Percentiles rank a stretch among this genome's conserved stretches.
These are phyloP conservation scores for Hyperoodon ampullatus DNA, from an alignment of 2,113 vertebrate genomes.

Conservation along the genomic window DNA sequence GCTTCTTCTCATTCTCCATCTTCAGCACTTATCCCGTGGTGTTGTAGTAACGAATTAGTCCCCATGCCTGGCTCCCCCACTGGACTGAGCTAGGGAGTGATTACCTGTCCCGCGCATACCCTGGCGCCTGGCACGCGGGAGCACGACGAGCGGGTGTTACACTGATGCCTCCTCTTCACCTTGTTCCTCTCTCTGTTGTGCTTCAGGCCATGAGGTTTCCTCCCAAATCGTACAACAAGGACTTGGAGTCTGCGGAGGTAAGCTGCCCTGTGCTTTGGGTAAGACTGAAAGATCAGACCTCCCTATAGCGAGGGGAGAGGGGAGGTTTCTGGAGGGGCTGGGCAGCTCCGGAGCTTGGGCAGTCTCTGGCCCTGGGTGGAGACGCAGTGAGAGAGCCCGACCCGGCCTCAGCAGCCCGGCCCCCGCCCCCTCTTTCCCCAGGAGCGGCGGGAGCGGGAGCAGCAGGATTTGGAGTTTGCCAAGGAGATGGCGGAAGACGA, in stretches of 20 bases:
- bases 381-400: fast-evolving
- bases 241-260: conserved; percentile 99
- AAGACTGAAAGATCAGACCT: fast-evolving
- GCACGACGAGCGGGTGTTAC: too few relatives aligned
- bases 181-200: neutral
- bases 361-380: neutral
- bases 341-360: neutral
- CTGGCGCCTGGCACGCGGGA: neutral
- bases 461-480: conserved; percentile 98
- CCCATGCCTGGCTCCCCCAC: neutral
- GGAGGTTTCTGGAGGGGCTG: neutral
- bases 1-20: neutral
- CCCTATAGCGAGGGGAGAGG: too few relatives aligned
- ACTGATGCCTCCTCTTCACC: neutral
- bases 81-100: neutral
- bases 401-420: fast-evolving
- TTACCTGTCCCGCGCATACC: fast-evolving
- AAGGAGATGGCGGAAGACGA: conserved; percentile 99
- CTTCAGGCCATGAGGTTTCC: conserved; percentile 98
- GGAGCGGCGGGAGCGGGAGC: conserved; percentile 97
- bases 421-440: conserved; percentile 69
- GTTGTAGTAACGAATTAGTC: too few relatives aligned
- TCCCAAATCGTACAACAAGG: conserved; percentile 99
- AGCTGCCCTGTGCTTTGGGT: neutral
- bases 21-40: neutral